Base-by-base conservation (phyloP, 1,140 invertebrate species). In the Ptiloglossa arizonensis region DNA sequence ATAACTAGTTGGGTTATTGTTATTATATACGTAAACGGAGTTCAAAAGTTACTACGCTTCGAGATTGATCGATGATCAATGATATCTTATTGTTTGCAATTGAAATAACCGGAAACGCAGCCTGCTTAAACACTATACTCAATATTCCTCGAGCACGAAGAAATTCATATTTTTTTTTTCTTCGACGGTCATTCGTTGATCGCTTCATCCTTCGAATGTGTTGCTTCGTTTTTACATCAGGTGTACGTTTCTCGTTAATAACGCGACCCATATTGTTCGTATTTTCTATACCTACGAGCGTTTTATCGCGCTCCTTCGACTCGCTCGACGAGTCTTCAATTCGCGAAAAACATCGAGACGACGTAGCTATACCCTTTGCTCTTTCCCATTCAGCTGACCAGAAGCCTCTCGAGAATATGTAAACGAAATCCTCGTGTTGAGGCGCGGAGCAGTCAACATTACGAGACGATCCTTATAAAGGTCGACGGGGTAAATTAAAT, bases 401-500 rank as follows among this genome's bases (percentile, higher is more conserved):
- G 35, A 29, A 64, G 32, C 15, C 50, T 68, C 41, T 64, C 29
- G 59, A 35, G 24, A 74, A 62, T 81, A 84, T 73, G 64, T 56
- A 64, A 67, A 77, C 57, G 41, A 72, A 66, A 75, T 62, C 6
- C 17, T 57, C 15, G 13, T 0, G 17, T 11, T 35, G 1, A 13
- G 48, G 15, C 48, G 44, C 27, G 29, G 52, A 22, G 71, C 74
- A 56, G 46, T 82, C 63, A 76, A 78, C 57, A 44, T 57, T 52
- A 57, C 27, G 54, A 57, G 50, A 27, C 50, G 52, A 29, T 81
- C 27, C 57, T 72, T 56, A 48, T 72, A 63, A 79, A 80, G 41
- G 59, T 69, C 80, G 52, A 27, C 60, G 48, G 19, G 2, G 66
- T 54, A 27, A 80, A 79, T 84, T 69, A 82, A 13, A 84, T 75